Percentiles rank a stretch among this genome's conserved stretches.
These are phyloP conservation scores for Boulengeromyrus knoepffleri DNA, from an alignment of 2,113 vertebrate genomes.

Conservation along the genomic window DNA sequence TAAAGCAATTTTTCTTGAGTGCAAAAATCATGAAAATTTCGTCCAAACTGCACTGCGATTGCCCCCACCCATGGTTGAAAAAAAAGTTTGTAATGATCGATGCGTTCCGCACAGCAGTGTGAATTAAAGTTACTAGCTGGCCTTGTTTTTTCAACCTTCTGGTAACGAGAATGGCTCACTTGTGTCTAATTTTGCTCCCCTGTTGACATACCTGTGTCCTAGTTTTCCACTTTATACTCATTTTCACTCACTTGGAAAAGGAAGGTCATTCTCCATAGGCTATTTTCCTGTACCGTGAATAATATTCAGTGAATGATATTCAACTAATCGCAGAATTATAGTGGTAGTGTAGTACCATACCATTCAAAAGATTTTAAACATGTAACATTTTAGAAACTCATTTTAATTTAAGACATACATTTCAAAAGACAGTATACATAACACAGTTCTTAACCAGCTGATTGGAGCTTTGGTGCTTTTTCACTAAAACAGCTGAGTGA, in stretches of 20 bases:
- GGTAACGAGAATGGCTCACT: neutral
- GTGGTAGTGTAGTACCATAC: neutral
- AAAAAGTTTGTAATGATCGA: neutral
- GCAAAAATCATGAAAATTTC: neutral
- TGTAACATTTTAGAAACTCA: neutral
- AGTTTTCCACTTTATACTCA: neutral
- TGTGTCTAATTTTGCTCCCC: neutral
- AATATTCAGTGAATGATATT: neutral
- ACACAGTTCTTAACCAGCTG: neutral
- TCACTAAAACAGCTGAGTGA: neutral
- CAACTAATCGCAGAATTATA: neutral
- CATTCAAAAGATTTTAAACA: neutral
- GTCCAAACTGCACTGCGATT: neutral
- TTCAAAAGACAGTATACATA: neutral
- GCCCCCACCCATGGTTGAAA: neutral
- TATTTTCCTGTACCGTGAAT: neutral
- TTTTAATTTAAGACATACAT: neutral
- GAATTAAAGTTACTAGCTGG: neutral
- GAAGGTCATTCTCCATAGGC: neutral
- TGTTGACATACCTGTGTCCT: slow-evolving; percentile 1
- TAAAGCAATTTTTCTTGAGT: neutral
- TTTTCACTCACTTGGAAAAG: neutral
- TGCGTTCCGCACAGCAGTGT: neutral
- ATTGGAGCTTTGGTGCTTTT: neutral
- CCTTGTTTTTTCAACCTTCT: neutral